phyloP scores from a whole-genome alignment of 2,113 vertebrate species.

The Tringa solitaria region DNA sequence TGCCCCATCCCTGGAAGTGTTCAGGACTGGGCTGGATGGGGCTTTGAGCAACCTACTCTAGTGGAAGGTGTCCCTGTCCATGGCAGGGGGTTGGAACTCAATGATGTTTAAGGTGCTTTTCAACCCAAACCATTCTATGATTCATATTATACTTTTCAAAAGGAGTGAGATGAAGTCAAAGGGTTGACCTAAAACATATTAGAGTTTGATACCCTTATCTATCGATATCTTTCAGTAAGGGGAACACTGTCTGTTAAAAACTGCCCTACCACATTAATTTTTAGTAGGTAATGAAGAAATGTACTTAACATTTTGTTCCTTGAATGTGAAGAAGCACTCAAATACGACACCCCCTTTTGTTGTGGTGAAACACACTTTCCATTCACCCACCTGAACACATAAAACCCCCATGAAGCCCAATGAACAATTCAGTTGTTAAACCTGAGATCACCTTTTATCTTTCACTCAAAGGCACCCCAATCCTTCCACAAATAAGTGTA shows the following conservation, averaged over 20 bases:
- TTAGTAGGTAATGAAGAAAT: not conserved
- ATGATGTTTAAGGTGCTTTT: no score
- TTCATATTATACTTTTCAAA: not conserved
- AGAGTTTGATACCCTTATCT: not conserved
- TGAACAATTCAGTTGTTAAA: not conserved
- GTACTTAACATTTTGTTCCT: constrained; percentile 32
- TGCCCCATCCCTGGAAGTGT: no score
- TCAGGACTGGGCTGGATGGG: no score
- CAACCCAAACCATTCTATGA: no score
- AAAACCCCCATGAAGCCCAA: not conserved
- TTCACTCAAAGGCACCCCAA: not conserved
- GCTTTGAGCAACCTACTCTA: no score
- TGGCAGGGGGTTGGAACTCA: no score
- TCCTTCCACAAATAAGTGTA: not conserved
- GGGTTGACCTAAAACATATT: not conserved
- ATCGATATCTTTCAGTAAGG: not conserved
- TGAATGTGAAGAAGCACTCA: not conserved
- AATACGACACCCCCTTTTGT: not conserved
- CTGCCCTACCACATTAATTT: not conserved
- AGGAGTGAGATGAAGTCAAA: not conserved
- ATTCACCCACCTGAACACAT: not conserved
- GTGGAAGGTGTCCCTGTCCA: no score
- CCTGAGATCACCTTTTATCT: not conserved
- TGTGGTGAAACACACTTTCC: constrained; percentile 28
- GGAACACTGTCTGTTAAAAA: not conserved